Evolutionary conservation across 2,113 vertebrate species (phyloP).

Genomic region (Sarotherodon lohbergeri): DNA sequence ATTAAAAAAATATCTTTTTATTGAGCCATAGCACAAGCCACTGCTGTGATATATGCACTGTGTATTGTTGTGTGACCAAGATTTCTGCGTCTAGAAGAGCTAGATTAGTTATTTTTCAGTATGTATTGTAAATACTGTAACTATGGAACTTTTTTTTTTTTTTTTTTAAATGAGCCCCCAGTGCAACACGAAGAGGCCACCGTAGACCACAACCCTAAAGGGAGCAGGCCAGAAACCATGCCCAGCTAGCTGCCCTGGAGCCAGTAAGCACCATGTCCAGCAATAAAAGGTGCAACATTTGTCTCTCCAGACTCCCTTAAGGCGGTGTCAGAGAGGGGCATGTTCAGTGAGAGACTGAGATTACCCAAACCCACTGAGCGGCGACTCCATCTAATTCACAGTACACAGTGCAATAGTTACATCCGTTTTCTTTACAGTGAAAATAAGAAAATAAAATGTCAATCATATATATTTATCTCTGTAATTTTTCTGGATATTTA

Average conservation of each 20-base stretch:
- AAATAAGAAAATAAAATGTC: neutral
- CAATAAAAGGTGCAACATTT: neutral
- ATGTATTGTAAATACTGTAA: neutral
- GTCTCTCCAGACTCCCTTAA: neutral
- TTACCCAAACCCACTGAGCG: neutral
- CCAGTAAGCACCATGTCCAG: neutral
- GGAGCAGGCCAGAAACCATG: neutral
- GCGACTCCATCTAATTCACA: neutral
- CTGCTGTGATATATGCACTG: neutral
- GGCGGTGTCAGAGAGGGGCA: neutral
- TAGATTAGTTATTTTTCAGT: neutral
- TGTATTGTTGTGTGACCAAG: neutral
- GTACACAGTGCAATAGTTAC: neutral
- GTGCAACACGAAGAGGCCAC: neutral
- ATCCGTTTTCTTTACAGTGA: neutral
- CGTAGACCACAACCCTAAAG: neutral
- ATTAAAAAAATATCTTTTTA: neutral
- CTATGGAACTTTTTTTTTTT: neutral
- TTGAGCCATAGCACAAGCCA: neutral
- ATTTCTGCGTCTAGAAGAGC: neutral
- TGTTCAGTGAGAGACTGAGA: neutral
- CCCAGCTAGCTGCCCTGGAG: neutral
- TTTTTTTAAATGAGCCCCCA: neutral
- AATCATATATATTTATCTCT: neutral
- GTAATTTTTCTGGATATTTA: neutral